Evolutionary conservation across 2,797 vertebrate species (phyloP), one percentile per base, ranked within the genome.

Genomic region (Tadarida brasiliensis): DNA sequence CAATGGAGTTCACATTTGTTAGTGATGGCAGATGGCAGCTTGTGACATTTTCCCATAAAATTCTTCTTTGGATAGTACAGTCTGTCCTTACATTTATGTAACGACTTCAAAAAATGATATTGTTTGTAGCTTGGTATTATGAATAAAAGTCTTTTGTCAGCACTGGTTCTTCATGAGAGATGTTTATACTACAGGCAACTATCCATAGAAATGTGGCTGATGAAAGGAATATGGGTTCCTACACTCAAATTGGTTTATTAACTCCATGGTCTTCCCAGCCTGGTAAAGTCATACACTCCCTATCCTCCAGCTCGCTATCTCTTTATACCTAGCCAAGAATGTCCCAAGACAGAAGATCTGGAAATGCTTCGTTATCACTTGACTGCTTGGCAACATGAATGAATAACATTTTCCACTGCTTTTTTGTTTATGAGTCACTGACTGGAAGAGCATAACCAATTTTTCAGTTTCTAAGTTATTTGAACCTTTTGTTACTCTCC

Each of bases 371-470:
- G 35, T 83, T 54, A 71, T 92, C 54, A 20, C 33, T 85, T 49
- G 49, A 80, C 49, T 49, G 51, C 26, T 24, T 24, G 39, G 17
- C 16, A 65, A 57, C 11, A 22, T 63, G 49, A 88, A 90, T 82
- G 85, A 95, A 73, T 70, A 74, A n/a, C 92, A 80, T 51, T 94
- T 70, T 93, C 39, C 19, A 87, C 61, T 67, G 51, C 11, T 87
- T 94, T 94, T 51, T 5, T 91, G 20, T 82, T 93, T 93, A 68
- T 73, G 61, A 94, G 70, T 95, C 93, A 96, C 39, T 74, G 81
- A 70, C 84, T 28, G 22, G 51, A 74, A 71, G 30, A 83, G n/a
- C 51, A 67, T 65, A 91, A 28, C 8, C 30, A 74, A n/a, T 92
- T 35, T 83, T 85, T 91, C 51, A 28, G 63, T 80, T 95, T 93